Conservation (phyloP, 2,888 invertebrate genomes). For the Andrena hattorfiana region DNA sequence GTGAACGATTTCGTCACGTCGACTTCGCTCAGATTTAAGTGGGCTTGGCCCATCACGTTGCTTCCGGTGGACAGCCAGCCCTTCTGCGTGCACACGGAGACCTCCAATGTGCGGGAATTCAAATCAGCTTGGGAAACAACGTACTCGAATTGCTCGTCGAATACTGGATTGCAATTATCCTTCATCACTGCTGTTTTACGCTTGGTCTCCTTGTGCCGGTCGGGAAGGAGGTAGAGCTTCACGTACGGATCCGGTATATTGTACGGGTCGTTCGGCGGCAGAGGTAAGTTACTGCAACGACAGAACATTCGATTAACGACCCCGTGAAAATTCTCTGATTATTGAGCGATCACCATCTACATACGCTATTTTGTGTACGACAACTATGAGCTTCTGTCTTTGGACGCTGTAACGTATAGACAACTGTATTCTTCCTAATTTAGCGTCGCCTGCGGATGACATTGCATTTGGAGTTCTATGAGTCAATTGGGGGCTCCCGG, state of each 20-base stretch:
- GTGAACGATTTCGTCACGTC: constrained; percentile 90
- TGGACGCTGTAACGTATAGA: constrained; percentile 94
- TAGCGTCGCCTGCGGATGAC: constrained; percentile 90
- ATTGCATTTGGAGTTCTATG: constrained; percentile 88
- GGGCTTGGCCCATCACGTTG: constrained; percentile 93
- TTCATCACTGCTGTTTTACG: constrained; percentile 94
- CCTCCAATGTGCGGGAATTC: constrained; percentile 91
- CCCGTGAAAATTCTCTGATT: not conserved
- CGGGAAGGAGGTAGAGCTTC: constrained; percentile 94
- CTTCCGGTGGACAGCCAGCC: constrained; percentile 92
- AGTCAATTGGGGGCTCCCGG: constrained; percentile 84
- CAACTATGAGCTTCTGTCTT: constrained; percentile 92
- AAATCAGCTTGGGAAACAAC: constrained; percentile 93
- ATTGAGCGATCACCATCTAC: constrained; percentile 80
- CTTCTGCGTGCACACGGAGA: constrained; percentile 95
- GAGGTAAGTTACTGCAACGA: constrained; percentile 88
- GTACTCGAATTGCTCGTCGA: constrained; percentile 97
- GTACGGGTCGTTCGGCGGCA: constrained; percentile 91
- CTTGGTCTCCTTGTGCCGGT: constrained; percentile 94
- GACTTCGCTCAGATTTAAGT: constrained; percentile 89
- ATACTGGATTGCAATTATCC: constrained; percentile 96
- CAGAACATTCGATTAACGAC: constrained; percentile 1
- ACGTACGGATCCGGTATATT: constrained; percentile 96
- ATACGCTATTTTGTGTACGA: constrained; percentile 96
- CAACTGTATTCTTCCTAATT: constrained; percentile 93